Evolutionary conservation across 2,113 vertebrate species (phyloP), one percentile per base, ranked within the genome.

Genomic region (Syrmaticus mikado): DNA sequence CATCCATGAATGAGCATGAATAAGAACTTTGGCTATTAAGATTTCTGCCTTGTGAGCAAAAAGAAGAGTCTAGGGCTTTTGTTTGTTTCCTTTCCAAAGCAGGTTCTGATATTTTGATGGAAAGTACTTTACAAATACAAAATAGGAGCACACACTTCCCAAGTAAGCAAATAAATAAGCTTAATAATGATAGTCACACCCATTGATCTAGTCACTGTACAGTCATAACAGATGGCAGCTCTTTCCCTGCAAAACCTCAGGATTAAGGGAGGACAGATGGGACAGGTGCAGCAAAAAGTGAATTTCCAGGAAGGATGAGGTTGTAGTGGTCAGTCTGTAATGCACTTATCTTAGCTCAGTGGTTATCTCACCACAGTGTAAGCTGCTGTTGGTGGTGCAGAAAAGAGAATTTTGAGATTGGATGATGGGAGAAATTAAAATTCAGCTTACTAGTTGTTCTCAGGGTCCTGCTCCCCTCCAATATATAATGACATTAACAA

Each of bases 111-210:
- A 66, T 89, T 90, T 50, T 80, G 41, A 60, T 76, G 64, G 57
- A 80, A 71, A 73, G 41, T 67, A 55, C 78, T 85, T 72, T 50
- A 71, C 75, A 82, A 87, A 80, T 70, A 25, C 30, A 16, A 30
- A 77, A 27, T 55, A 10, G 30, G 78, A 74, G 70, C 84, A 85
- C 57, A 24, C 1, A 1, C 46, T 94, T 87, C 72, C 87, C 36
- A 10, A 85, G 81, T 60, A 78, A 85, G 61, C 32, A 61, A 83
- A 61, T 58, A 80, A 93, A 89, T 87, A 80, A 82, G 45, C 74
- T 82, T n/a, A 66, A 27, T 83, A 89, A 93, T 82, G 60, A 89
- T 52, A 91, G 72, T 61, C 41, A 80, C 80, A 55, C 67, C 30
- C 41, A 74, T 87, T 93, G 70, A 22, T 87, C 67, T 95, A 73